Base-by-base conservation (phyloP, 1,140 invertebrate species). In the Lepidurus arcticus region DNA sequence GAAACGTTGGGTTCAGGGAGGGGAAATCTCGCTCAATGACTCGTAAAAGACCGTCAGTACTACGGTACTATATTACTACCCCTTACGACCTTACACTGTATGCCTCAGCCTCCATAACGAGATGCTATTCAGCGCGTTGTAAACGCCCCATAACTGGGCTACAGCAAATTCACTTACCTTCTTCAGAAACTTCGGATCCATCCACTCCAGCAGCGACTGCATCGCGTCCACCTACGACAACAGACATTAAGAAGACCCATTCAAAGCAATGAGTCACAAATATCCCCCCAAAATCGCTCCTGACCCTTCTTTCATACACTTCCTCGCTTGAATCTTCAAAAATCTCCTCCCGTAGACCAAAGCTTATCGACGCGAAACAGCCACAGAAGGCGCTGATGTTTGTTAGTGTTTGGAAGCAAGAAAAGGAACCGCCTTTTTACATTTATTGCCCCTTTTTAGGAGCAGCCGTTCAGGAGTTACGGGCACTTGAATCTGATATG, bases 131-230 rank as follows among this genome's bases (percentile, higher is more conserved):
- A 65, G 45, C 13, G 21, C 13, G 53, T 65, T 65, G 53, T 65
- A 65, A 65, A 16, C 53, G 9, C 13, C 6, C 9, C 9, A 13
- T 65, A n/a, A 65, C 9, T 16, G 21, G 16, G 13, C 53, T 21
- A 65, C 8, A 65, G 21, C 8, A 65, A 65, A 65, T 65, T 65
- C 53, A 65, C 53, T 65, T 65, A 65, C 53, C 53, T 65, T 65
- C 53, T 65, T 65, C 53, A 65, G 53, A 65, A 65, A 65, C 53
- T 13, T 65, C 53, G 21, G 53, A 65, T 16, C 53, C 53, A 65
- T 65, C 53, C 53, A 65, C 53, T 65, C 53, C 53, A 21, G 16
- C 53, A 7, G 53, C 21, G 4, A 65, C 16, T n/a, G 53, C 53
- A 65, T 65, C 53, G 53, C 53, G 53, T 7, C 53, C 53, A 7